These are phyloP conservation scores for Sylvia borin DNA, from an alignment of 2,797 vertebrate species.

Conservation along the genomic window DNA sequence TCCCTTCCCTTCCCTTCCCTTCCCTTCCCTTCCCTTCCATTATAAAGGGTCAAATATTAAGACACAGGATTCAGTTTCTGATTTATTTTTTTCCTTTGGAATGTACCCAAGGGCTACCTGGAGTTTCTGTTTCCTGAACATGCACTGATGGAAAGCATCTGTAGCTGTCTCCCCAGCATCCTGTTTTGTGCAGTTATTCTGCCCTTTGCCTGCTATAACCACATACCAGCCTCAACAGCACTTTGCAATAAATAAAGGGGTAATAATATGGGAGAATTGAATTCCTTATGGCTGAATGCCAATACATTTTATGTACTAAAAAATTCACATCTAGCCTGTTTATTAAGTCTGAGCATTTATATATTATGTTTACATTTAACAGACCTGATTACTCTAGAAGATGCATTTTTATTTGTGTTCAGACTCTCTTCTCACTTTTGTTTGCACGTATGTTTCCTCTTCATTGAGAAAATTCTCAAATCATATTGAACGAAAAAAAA, in stretches of 20 bases:
- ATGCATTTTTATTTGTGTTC: background rate
- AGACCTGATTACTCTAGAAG: background rate
- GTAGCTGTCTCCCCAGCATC: background rate
- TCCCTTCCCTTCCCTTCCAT: background rate
- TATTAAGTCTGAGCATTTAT: background rate
- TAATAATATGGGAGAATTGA: background rate
- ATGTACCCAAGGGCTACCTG: background rate
- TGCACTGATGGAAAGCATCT: background rate
- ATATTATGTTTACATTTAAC: background rate
- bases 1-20: background rate
- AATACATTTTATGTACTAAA: background rate
- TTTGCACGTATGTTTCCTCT: background rate
- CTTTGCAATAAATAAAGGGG: background rate
- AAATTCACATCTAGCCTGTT: background rate
- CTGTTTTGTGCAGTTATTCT: background rate
- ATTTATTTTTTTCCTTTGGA: background rate
- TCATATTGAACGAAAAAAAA: background rate
- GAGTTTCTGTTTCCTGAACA: background rate
- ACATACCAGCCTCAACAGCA: background rate
- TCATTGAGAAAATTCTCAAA: background rate
- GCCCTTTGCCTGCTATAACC: background rate
- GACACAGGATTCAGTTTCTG: background rate
- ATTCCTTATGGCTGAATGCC: background rate
- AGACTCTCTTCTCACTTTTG: background rate
- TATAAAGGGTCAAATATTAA: background rate